Evolutionary conservation across 2,888 invertebrate species (phyloP).

Genomic region (Tryphoninae sp.): DNA sequence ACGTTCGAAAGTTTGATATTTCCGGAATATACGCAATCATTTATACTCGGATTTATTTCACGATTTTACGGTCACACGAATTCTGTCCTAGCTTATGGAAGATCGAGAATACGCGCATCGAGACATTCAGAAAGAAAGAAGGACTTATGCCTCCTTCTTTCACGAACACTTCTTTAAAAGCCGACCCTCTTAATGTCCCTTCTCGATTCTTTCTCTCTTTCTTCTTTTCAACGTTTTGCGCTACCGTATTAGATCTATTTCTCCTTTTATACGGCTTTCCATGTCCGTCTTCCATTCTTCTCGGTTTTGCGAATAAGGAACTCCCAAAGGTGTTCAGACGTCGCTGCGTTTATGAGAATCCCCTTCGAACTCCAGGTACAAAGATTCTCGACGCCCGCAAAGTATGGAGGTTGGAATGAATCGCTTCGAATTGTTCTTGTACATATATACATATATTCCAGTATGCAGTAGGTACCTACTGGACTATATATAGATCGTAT

Average conservation of each 20-base stretch:
- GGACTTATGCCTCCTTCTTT: constrained; percentile 22
- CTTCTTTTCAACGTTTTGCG: neutral
- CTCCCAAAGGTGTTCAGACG: constrained; percentile 5
- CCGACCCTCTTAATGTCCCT: constrained; percentile 27
- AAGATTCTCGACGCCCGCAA: constrained; percentile 49
- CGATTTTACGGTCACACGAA: neutral
- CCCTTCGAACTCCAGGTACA: constrained; percentile 33
- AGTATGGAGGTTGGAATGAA: constrained; percentile 4
- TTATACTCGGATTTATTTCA: neutral
- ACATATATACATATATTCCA: constrained; percentile 4
- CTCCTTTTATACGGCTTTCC: neutral
- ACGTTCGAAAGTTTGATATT: neutral
- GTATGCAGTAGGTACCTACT: neutral
- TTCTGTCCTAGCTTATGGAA: neutral
- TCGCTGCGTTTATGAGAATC: constrained; percentile 16
- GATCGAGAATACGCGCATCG: neutral
- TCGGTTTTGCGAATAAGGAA: constrained; percentile 27
- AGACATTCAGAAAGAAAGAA: constrained; percentile 2
- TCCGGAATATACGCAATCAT: neutral
- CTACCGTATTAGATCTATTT: neutral
- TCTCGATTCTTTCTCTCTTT: neutral
- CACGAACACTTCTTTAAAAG: constrained; percentile 23
- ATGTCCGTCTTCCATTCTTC: constrained; percentile 1
- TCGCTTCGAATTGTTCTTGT: constrained; percentile 33
- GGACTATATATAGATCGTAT: constrained; percentile 10